Conservation (phyloP, 2,888 invertebrate genomes). For the Amphipoea lucens region DNA sequence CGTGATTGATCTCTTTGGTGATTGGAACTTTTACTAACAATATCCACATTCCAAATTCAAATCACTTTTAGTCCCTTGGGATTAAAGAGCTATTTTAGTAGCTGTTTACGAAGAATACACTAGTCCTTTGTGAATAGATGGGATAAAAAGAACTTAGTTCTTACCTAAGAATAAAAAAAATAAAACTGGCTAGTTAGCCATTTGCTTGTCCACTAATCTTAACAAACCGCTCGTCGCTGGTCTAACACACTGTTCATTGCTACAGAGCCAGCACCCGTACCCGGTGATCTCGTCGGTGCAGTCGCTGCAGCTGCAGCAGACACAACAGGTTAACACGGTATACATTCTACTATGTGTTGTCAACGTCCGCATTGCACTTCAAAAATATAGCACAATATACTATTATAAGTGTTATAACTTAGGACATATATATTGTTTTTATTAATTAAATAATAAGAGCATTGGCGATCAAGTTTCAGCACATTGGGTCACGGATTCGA, state of each 20-base stretch:
- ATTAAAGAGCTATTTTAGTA: no score
- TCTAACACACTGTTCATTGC: slow-evolving; percentile 7
- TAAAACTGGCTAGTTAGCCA: neutral
- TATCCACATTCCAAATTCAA: no score
- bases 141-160: neutral
- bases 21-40: no score
- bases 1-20: no score
- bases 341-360: slow-evolving; percentile 34
- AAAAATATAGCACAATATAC: neutral
- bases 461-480: neutral
- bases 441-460: neutral
- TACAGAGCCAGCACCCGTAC: slow-evolving; percentile 82
- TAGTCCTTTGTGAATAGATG: no score
- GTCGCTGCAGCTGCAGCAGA: slow-evolving; percentile 85
- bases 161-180: no score
- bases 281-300: slow-evolving; percentile 88
- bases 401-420: neutral
- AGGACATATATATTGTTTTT: neutral
- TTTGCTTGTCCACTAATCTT: neutral
- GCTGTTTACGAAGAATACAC: no score
- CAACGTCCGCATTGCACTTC: neutral
- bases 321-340: slow-evolving; percentile 86
- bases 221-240: no score
- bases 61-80: no score
- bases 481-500: no score